phyloP scores from a whole-genome alignment of 1,140 invertebrate species.

The Halesus radiatus region DNA sequence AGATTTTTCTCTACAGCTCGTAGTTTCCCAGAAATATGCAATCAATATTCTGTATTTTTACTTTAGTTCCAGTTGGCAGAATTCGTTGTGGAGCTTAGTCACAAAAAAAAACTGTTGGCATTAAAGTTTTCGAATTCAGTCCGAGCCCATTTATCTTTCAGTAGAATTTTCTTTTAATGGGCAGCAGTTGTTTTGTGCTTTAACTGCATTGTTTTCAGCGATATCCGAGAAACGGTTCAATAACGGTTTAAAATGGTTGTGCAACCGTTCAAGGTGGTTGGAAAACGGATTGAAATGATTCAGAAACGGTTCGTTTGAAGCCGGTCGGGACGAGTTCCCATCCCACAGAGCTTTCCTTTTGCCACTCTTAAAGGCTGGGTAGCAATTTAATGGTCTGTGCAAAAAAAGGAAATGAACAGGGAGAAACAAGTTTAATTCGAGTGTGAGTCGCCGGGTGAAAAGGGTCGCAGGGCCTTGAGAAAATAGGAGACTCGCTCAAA shows the following conservation, averaged over 20 bases:
- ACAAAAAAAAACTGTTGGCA: neutral
- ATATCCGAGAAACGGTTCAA: neutral
- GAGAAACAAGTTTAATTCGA: slow-evolving; percentile 30
- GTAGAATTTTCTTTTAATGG: slow-evolving; percentile 32
- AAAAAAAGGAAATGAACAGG: slow-evolving; percentile 29
- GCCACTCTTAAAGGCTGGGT: neutral
- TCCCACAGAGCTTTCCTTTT: neutral
- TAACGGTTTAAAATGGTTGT: slow-evolving; percentile 17
- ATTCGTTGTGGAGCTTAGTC: no score
- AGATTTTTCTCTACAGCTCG: no score
- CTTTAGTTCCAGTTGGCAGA: no score
- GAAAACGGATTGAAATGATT: neutral
- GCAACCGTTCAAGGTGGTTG: neutral
- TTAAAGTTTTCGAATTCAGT: slow-evolving; percentile 2
- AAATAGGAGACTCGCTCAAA: neutral
- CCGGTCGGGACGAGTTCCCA: neutral
- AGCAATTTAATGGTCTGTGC: slow-evolving; percentile 23
- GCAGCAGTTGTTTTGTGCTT: slow-evolving; percentile 18
- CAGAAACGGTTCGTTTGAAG: neutral
- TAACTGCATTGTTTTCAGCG: slow-evolving; percentile 33
- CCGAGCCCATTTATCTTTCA: slow-evolving; percentile 7
- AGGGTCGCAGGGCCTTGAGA: slow-evolving; percentile 5
- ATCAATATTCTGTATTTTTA: no score
- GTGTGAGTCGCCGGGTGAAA: slow-evolving; percentile 24
- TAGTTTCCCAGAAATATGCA: no score